phyloP scores from a whole-genome alignment of 1,140 invertebrate genomes.

The Protaetia brevitarsis region DNA sequence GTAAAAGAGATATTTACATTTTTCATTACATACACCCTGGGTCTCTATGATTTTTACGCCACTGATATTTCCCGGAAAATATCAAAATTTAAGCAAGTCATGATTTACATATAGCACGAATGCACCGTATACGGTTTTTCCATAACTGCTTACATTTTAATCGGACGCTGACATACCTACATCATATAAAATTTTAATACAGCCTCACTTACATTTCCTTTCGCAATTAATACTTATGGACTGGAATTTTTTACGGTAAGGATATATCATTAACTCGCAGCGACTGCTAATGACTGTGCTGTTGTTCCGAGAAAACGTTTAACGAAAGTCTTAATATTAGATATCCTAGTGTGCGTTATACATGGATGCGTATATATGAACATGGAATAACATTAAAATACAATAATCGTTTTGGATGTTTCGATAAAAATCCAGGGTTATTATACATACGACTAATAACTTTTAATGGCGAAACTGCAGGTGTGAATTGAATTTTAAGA shows the following conservation, averaged over 20 bases:
- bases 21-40: too few relatives aligned
- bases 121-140: background rate
- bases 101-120: too few relatives aligned
- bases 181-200: background rate
- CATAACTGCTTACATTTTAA: background rate
- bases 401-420: background rate
- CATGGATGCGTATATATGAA: background rate
- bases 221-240: constrained; percentile 6
- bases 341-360: background rate
- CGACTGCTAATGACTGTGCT: constrained; percentile 3
- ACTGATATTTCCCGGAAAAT: too few relatives aligned
- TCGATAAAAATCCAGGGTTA: too few relatives aligned
- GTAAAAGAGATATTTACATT: too few relatives aligned
- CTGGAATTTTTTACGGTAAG: constrained; percentile 4
- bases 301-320: constrained; percentile 2
- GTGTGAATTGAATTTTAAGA: too few relatives aligned
- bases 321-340: constrained; percentile 15
- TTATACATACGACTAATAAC: too few relatives aligned
- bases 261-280: constrained; percentile 5
- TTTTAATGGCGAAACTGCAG: too few relatives aligned
- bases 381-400: background rate
- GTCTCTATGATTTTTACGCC: too few relatives aligned
- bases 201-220: background rate
- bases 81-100: too few relatives aligned
- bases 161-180: background rate